phyloP scores from a whole-genome alignment of 2,113 vertebrate genomes.

The Fregetta grallaria region DNA sequence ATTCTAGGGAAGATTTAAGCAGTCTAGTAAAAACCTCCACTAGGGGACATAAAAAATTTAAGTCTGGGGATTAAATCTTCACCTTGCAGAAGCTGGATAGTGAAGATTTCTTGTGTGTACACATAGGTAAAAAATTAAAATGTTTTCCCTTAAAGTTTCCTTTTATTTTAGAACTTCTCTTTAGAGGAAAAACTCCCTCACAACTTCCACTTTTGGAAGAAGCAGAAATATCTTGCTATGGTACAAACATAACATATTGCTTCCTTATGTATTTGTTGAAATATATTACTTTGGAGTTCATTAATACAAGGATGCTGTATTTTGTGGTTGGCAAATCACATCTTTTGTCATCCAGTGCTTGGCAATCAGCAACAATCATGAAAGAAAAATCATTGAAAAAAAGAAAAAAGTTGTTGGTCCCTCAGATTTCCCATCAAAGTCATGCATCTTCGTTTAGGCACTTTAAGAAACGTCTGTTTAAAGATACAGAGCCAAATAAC shows the following conservation, averaged over 20 bases:
- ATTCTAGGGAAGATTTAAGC: neutral
- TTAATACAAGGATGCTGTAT: neutral
- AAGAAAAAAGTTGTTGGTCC: neutral
- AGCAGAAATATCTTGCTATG: conserved; percentile 51
- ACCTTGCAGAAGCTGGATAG: neutral
- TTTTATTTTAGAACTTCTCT: neutral
- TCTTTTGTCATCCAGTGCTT: neutral
- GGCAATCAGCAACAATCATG: neutral
- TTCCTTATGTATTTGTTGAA: neutral
- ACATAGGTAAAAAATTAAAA: neutral
- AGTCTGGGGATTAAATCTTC: neutral
- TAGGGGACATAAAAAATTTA: neutral
- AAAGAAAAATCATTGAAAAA: neutral
- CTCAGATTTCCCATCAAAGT: neutral
- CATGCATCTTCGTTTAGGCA: neutral
- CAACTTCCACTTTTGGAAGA: conserved; percentile 26
- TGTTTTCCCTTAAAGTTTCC: neutral
- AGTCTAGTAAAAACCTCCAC: neutral
- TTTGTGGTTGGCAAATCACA: neutral
- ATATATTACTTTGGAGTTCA: neutral
- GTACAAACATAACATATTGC: conserved; percentile 8
- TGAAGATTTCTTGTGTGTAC: neutral
- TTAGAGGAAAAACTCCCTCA: neutral
- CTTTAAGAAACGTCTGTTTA: neutral
- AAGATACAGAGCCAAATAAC: neutral